A percentile compares a stretch with the other conserved stretches of the same genome.
These are phyloP conservation scores for Heliothis peltigera DNA, from an alignment of 2,888 invertebrate species.

Conservation along the genomic window DNA sequence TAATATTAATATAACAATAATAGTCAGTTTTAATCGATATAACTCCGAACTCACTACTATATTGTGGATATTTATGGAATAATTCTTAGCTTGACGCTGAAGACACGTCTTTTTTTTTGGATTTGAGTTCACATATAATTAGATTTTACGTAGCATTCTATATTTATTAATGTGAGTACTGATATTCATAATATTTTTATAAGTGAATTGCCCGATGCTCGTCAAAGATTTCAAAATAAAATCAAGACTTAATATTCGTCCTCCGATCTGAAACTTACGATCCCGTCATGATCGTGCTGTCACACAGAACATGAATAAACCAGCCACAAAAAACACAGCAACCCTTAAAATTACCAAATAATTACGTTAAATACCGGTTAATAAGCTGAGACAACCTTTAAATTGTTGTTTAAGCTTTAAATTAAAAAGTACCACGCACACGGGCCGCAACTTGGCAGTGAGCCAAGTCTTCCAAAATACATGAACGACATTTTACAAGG, in stretches of 20 bases:
- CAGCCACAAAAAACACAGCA: conserved; percentile 28
- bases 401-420: conserved; percentile 18
- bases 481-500: conserved; percentile 31
- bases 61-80: too few relatives aligned
- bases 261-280: not conserved
- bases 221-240: not conserved
- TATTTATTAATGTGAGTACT: too few relatives aligned
- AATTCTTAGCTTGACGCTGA: too few relatives aligned
- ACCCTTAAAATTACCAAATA: conserved; percentile 29
- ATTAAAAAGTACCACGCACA: conserved; percentile 37
- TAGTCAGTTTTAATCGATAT: too few relatives aligned
- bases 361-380: conserved; percentile 38
- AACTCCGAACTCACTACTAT: too few relatives aligned
- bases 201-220: not conserved
- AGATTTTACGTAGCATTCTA: too few relatives aligned
- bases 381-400: conserved; percentile 19
- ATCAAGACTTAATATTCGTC: not conserved
- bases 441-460: conserved; percentile 50
- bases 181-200: not conserved
- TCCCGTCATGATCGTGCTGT: not conserved
- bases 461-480: conserved; percentile 48
- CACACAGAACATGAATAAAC: conserved; percentile 13
- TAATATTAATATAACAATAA: too few relatives aligned
- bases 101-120: too few relatives aligned
- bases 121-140: too few relatives aligned